Evolutionary conservation across 2,797 vertebrate genomes (phyloP).

Genomic region (Falco berigora): DNA sequence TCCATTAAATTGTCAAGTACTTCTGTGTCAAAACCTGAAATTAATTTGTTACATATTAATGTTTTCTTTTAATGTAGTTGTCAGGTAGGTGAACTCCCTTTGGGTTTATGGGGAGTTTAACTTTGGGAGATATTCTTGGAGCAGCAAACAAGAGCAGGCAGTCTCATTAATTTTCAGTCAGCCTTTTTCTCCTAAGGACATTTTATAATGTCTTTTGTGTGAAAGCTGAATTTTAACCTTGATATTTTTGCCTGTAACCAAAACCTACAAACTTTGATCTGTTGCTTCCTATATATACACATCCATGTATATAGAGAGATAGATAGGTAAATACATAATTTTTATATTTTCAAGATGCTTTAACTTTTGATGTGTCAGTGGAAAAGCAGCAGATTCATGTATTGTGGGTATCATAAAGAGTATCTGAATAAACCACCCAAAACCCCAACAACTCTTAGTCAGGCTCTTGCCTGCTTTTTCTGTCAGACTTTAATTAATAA

Average conservation of each 20-base stretch:
- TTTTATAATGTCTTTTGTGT: neutral
- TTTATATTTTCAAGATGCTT: neutral
- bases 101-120: neutral
- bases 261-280: neutral
- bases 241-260: neutral
- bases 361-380: neutral
- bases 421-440: neutral
- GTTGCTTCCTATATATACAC: neutral
- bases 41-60: neutral
- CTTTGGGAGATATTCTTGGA: neutral
- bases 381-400: neutral
- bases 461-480: neutral
- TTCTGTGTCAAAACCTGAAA: neutral
- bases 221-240: neutral
- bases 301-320: fast-evolving
- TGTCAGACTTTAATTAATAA: neutral
- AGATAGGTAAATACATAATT: neutral
- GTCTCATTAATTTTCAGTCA: neutral
- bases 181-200: neutral
- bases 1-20: neutral
- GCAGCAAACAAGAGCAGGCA: neutral
- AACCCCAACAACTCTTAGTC: neutral
- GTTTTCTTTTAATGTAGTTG: neutral
- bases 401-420: neutral
- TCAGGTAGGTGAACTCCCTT: neutral